phyloP scores from a whole-genome alignment of 2,113 vertebrate species.

The Rhagologus leucostigma region DNA sequence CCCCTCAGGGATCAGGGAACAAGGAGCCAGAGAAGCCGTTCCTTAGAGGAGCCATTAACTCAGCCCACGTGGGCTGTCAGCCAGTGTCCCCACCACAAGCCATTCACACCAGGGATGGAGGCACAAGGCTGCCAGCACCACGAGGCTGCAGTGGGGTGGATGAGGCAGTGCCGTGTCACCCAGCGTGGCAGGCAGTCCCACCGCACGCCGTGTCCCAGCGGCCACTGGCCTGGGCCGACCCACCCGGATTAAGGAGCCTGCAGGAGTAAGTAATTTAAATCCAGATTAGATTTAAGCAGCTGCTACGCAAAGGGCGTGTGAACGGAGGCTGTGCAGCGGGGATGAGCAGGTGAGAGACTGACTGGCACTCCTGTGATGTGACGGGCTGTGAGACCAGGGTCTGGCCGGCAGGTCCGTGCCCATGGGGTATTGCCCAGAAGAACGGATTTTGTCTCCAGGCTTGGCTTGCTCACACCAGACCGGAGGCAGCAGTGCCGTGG shows the following conservation, averaged over 20 bases:
- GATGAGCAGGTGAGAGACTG: background rate
- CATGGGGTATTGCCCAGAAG: accelerated
- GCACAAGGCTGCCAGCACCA: background rate
- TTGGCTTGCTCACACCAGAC: background rate
- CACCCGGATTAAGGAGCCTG: conserved; percentile 54
- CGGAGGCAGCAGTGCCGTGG: background rate
- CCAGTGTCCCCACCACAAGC: background rate
- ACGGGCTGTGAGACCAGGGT: background rate
- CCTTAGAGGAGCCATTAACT: background rate
- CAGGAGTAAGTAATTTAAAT: conserved; percentile 60
- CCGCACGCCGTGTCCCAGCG: background rate
- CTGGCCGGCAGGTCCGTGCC: accelerated
- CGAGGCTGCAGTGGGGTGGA: accelerated
- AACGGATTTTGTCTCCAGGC: background rate
- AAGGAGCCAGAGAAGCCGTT: accelerated
- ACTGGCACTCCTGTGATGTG: background rate
- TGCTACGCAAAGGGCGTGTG: background rate
- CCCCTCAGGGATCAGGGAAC: background rate
- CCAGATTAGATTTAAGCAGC: conserved; percentile 74
- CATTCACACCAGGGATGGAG: background rate
- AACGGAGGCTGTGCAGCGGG: background rate
- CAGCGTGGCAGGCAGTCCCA: accelerated
- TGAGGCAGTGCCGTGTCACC: accelerated
- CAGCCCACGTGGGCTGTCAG: background rate
- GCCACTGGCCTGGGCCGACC: conserved; percentile 51